A percentile compares a stretch with the other conserved stretches of the same genome.
phyloP scores from a whole-genome alignment of 1,140 invertebrate species.

The Achatina immaculata region DNA sequence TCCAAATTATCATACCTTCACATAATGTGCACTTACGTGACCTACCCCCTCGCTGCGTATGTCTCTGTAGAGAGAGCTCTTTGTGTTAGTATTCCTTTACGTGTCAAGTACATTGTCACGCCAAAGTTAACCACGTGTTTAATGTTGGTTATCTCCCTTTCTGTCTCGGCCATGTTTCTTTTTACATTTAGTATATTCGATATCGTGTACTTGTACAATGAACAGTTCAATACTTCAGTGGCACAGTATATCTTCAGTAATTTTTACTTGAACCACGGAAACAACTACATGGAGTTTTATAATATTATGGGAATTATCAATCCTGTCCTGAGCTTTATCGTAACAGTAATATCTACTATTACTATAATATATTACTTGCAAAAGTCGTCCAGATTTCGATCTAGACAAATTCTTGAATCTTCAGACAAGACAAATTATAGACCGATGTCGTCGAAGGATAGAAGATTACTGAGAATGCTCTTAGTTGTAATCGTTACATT shows the following conservation, averaged over 20 bases:
- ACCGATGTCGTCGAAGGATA: neutral
- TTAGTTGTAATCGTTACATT: constrained; percentile 14
- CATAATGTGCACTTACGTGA: neutral
- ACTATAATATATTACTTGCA: constrained; percentile 4
- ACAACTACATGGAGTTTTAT: neutral
- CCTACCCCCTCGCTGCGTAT: constrained; percentile 5
- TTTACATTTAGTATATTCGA: constrained; percentile 13
- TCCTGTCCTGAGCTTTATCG: constrained; percentile 4
- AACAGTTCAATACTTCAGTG: neutral
- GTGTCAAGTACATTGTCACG: neutral
- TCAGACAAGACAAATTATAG: too few species aligned
- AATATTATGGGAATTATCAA: constrained; percentile 1
- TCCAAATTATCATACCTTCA: neutral
- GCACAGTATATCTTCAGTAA: neutral
- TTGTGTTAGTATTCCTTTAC: neutral
- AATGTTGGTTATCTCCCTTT: neutral
- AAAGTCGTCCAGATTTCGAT: neutral
- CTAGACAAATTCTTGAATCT: neutral
- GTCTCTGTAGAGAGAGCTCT: neutral
- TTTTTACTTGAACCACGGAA: neutral
- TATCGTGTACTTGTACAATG: neutral
- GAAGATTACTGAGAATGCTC: constrained; percentile 8
- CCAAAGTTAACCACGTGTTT: neutral
- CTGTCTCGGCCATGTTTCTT: neutral
- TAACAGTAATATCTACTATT: neutral